Evolutionary conservation across 2,113 vertebrate genomes (phyloP).

Genomic region (Echinops telfairi): DNA sequence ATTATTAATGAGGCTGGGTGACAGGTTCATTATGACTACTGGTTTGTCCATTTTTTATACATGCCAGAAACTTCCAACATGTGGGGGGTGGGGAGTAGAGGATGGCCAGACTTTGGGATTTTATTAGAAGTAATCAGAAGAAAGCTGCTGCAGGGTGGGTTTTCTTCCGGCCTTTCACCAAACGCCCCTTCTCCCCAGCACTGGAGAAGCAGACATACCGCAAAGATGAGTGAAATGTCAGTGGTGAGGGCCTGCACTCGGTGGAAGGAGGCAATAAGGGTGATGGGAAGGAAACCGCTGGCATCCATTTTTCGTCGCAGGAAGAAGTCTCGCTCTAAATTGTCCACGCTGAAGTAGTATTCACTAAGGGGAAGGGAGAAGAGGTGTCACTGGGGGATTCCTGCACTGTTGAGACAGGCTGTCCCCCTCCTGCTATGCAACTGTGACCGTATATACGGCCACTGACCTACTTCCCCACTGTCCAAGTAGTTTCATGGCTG

Average conservation of each 20-base stretch:
- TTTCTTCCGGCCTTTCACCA: background rate
- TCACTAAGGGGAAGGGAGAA: slow-evolving; percentile 88
- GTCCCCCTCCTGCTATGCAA: background rate
- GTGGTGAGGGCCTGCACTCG: slow-evolving; percentile 97
- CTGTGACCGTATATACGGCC: background rate
- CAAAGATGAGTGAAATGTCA: slow-evolving; percentile 94
- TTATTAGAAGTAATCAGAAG: slow-evolving; percentile 3
- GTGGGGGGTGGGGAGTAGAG: background rate
- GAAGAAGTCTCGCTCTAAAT: slow-evolving; percentile 98
- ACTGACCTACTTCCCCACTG: background rate
- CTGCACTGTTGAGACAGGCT: background rate
- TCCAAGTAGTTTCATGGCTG: background rate
- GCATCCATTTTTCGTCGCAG: slow-evolving; percentile 97
- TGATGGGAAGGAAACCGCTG: slow-evolving; percentile 95
- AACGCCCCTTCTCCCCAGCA: background rate
- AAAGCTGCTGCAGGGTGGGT: background rate
- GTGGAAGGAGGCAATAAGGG: slow-evolving; percentile 97
- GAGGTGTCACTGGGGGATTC: background rate
- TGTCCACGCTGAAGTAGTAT: slow-evolving; percentile 99
- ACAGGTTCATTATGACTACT: background rate
- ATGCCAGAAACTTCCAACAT: background rate
- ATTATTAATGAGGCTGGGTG: background rate
- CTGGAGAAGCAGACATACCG: slow-evolving; percentile 84
- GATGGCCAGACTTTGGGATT: background rate
- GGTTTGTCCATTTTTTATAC: background rate